phyloP scores from a whole-genome alignment of 2,888 invertebrate genomes.

The Drosophila prolongata region DNA sequence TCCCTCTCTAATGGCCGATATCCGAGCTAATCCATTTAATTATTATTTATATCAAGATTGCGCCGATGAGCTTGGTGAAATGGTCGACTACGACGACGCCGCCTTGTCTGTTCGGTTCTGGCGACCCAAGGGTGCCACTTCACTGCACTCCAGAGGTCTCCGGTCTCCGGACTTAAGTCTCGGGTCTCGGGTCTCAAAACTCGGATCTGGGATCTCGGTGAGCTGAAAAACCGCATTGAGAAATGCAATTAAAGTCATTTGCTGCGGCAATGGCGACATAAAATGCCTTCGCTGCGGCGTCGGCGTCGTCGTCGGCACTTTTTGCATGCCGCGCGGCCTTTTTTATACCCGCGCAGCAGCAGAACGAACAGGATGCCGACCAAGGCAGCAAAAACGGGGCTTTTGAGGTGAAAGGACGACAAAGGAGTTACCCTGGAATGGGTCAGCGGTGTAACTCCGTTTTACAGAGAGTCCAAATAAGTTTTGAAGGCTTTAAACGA shows the following conservation, averaged over 20 bases:
- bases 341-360: conserved; percentile 69
- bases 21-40: conserved; percentile 75
- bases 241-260: conserved; percentile 83
- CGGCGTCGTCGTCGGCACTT: conserved; percentile 74
- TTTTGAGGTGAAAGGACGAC: conserved; percentile 24
- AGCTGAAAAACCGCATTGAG: conserved; percentile 73
- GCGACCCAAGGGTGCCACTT: conserved; percentile 22
- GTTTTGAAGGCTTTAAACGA: too few relatives aligned
- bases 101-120: conserved; percentile 64
- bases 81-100: conserved; percentile 60
- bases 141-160: conserved; percentile 19
- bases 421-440: conserved; percentile 18
- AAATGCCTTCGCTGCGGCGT: conserved; percentile 65
- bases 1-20: conserved; percentile 65
- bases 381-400: conserved; percentile 33
- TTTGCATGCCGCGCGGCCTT: conserved; percentile 79
- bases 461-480: neutral
- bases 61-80: conserved; percentile 53
- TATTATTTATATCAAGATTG: conserved; percentile 77
- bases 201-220: conserved; percentile 14
- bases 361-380: conserved; percentile 54
- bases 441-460: neutral
- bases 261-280: conserved; percentile 81
- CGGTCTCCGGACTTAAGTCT: conserved; percentile 9
- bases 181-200: conserved; percentile 3